phyloP scores from a whole-genome alignment of 1,140 invertebrate genomes.

The Stenopsyche tienmushanensis region DNA sequence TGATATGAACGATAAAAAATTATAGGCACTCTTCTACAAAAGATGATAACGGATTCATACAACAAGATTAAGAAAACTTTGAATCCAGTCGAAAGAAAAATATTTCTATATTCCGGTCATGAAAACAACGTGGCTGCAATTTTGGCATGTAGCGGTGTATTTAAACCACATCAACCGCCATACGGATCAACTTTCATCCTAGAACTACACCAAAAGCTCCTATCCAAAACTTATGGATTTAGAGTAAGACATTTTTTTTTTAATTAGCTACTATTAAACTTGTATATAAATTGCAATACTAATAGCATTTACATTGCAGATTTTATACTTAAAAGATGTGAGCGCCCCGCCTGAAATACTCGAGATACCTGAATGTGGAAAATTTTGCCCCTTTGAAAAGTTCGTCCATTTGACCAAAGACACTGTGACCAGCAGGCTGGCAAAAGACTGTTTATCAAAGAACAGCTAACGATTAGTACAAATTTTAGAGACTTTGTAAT shows the following conservation, averaged over 20 bases:
- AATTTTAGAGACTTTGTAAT: not conserved
- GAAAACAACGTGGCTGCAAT: constrained; percentile 70
- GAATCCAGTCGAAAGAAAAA: constrained; percentile 47
- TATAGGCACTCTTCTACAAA: constrained; percentile 57
- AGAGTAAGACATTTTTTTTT: constrained; percentile 28
- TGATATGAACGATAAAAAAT: constrained; percentile 4
- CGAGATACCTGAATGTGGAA: constrained; percentile 43
- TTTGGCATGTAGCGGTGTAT: constrained; percentile 63
- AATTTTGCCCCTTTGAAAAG: constrained; percentile 46
- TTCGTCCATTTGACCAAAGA: constrained; percentile 44
- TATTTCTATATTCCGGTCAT: constrained; percentile 64
- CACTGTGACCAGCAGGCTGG: constrained; percentile 37
- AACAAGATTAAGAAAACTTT: constrained; percentile 46
- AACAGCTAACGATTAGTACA: constrained; percentile 4
- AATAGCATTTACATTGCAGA: constrained; percentile 35
- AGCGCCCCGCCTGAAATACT: constrained; percentile 36
- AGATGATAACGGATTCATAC: constrained; percentile 55
- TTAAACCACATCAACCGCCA: constrained; percentile 58
- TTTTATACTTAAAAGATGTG: constrained; percentile 43
- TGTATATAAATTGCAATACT: not conserved
- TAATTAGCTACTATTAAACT: too few relatives aligned
- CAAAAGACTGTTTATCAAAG: constrained; percentile 29
- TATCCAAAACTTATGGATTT: constrained; percentile 31
- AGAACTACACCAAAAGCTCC: constrained; percentile 45
- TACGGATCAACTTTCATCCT: constrained; percentile 56